Conservation (phyloP, 2,888 invertebrate genomes). For the Capitulum mitella region DNA sequence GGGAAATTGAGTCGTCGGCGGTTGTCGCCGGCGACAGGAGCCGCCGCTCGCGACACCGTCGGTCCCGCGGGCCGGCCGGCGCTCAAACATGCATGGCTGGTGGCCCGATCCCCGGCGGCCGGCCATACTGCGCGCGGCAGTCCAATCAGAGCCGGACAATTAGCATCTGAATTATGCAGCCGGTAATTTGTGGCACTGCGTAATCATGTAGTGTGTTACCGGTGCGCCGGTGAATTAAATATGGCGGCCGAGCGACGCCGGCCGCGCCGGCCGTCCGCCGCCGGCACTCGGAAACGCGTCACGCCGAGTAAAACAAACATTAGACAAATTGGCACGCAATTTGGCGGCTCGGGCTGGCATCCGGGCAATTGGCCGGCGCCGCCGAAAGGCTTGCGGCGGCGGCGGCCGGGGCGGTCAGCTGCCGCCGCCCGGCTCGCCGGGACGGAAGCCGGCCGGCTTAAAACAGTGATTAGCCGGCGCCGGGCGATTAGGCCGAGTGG, state of each 20-base stretch:
- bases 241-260: neutral
- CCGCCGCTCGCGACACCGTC: neutral
- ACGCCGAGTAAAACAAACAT: slow-evolving; percentile 7
- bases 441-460: neutral
- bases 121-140: neutral
- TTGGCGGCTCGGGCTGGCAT: neutral
- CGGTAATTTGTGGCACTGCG: slow-evolving; percentile 14
- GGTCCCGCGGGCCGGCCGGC: neutral
- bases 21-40: neutral
- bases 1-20: neutral
- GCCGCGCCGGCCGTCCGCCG: neutral
- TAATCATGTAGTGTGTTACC: slow-evolving; percentile 21
- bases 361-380: neutral
- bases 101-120: neutral
- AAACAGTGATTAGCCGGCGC: neutral
- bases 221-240: neutral
- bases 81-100: slow-evolving; percentile 7
- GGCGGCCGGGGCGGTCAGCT: neutral
- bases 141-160: slow-evolving; percentile 8
- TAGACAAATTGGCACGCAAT: slow-evolving; percentile 19
- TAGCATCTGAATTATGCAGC: neutral
- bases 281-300: too few species aligned
- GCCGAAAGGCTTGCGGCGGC: neutral
- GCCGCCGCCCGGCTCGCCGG: too few species aligned
- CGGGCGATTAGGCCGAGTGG: neutral